A percentile compares a stretch with the other conserved stretches of the same genome.
These are phyloP conservation scores for Boulengeromyrus knoepffleri DNA, from an alignment of 2,113 vertebrate species.

Conservation along the genomic window DNA sequence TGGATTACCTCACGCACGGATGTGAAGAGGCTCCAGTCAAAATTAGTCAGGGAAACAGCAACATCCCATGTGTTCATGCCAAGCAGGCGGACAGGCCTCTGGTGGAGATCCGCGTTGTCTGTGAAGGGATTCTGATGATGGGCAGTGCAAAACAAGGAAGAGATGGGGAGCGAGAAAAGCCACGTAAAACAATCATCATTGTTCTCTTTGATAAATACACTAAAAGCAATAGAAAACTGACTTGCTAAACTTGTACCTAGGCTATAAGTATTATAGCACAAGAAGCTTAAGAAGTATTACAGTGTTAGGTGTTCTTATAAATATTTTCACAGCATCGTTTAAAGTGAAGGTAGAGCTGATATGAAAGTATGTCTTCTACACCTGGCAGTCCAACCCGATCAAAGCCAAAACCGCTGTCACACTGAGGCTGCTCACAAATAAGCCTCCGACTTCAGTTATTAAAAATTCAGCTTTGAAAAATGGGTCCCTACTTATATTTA, in stretches of 20 bases:
- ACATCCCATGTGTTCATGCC: conserved; percentile 95
- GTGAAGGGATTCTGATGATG: conserved; percentile 69
- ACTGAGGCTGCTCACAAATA: background rate
- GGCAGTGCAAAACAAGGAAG: background rate
- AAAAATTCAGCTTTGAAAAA: background rate
- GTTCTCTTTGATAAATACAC: background rate
- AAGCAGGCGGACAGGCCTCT: conserved; percentile 75
- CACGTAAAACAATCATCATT: background rate
- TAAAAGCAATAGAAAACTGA: background rate
- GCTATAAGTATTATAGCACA: background rate
- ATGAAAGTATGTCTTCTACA: background rate
- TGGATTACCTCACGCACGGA: conserved; percentile 81
- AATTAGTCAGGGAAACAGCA: conserved; percentile 82
- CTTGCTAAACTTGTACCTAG: background rate
- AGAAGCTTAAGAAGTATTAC: background rate
- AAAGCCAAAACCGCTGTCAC: background rate
- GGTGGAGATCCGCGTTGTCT: conserved; percentile 80
- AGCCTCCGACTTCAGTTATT: background rate
- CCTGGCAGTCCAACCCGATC: background rate
- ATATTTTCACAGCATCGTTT: background rate
- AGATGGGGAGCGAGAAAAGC: background rate
- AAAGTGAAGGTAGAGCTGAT: background rate
- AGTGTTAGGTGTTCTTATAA: background rate
- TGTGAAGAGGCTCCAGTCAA: conserved; percentile 89
- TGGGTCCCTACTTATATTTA: background rate